phyloP scores from a whole-genome alignment of 2,888 invertebrate genomes.

The Sesia apiformis region DNA sequence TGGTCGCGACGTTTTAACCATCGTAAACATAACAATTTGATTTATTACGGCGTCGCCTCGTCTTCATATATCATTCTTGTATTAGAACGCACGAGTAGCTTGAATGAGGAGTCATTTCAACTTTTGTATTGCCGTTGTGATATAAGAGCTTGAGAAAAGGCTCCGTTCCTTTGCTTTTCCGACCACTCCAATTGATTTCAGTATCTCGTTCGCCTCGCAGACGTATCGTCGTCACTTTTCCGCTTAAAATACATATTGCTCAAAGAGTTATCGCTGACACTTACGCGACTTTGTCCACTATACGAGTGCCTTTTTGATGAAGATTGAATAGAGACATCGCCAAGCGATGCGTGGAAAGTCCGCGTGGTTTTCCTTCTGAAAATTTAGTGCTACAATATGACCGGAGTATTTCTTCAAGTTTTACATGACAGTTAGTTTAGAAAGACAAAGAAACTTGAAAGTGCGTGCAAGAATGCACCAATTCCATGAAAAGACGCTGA shows the following conservation, averaged over 20 bases:
- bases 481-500: too few relatives aligned
- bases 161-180: background rate
- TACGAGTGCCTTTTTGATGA: background rate
- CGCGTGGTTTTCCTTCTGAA: background rate
- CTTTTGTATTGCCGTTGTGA: too few relatives aligned
- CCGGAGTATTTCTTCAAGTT: too few relatives aligned
- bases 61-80: background rate
- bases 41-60: conserved; percentile 2
- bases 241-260: background rate
- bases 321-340: background rate
- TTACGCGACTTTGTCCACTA: background rate
- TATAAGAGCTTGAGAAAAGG: too few relatives aligned
- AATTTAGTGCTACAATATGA: too few relatives aligned
- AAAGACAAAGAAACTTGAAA: too few relatives aligned
- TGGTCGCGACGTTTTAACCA: background rate
- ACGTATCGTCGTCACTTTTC: background rate
- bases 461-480: too few relatives aligned
- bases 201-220: background rate
- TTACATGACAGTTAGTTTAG: too few relatives aligned
- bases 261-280: background rate
- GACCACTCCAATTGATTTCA: background rate
- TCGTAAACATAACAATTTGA: conserved; percentile 3
- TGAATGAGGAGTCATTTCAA: background rate
- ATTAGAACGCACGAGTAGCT: background rate
- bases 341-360: background rate